A percentile compares a stretch with the other conserved stretches of the same genome.
phyloP scores from a whole-genome alignment of 2,797 vertebrate species.

The Perodicticus potto region DNA sequence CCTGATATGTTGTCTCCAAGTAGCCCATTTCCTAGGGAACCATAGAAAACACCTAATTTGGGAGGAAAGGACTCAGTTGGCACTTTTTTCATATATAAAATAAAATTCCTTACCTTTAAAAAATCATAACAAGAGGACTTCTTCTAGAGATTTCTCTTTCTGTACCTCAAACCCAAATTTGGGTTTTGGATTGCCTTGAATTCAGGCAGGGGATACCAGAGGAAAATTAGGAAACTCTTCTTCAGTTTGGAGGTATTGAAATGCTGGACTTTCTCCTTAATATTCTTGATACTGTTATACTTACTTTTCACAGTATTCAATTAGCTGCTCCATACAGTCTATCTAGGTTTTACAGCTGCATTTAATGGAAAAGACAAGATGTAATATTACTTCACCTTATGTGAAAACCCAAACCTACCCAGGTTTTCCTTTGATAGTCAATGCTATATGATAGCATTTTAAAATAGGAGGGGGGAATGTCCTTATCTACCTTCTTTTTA shows the following conservation, averaged over 20 bases:
- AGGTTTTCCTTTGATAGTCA: conserved; percentile 18
- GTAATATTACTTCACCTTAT: neutral
- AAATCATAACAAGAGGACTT: neutral
- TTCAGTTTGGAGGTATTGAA: neutral
- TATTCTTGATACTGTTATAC: neutral
- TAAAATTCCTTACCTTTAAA: conserved; percentile 90
- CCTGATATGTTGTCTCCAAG: conserved; percentile 74
- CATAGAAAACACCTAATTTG: conserved; percentile 76
- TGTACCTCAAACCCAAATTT: neutral
- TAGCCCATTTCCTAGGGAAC: conserved; percentile 82
- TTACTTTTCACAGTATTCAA: neutral
- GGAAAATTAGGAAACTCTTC: neutral
- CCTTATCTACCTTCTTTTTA: neutral
- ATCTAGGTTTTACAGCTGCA: neutral
- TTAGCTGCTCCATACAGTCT: neutral
- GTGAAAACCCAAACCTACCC: neutral
- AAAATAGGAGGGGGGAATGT: conserved; percentile 8
- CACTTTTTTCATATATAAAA: conserved; percentile 97
- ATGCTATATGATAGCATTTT: conserved; percentile 13
- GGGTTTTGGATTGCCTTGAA: neutral
- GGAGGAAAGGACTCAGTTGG: conserved; percentile 88
- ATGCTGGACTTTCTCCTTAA: neutral
- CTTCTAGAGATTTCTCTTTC: neutral
- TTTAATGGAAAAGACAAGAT: neutral
- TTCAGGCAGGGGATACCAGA: neutral